These are phyloP conservation scores for Gorsachius goisagi DNA, from an alignment of 2,113 vertebrate genomes.

Conservation along the genomic window DNA sequence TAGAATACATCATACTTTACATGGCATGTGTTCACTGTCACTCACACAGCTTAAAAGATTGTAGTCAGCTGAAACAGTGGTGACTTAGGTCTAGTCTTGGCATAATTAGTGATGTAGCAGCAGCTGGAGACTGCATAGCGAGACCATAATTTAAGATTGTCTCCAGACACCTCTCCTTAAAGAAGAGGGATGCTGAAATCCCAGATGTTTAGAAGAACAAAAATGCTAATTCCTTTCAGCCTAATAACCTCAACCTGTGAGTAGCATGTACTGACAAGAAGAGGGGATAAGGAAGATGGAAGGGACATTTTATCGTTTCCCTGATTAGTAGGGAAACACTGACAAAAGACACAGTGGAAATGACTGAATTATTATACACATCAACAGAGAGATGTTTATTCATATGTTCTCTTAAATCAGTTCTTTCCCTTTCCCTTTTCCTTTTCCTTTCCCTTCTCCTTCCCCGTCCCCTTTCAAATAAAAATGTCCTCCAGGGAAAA, in stretches of 20 bases:
- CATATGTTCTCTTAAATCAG: not conserved
- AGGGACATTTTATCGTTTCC: not conserved
- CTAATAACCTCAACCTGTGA: not conserved
- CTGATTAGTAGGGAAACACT: not conserved
- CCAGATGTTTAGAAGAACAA: not conserved
- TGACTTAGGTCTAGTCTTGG: not conserved
- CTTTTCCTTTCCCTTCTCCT: no score
- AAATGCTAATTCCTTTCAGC: not conserved
- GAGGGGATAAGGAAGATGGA: not conserved
- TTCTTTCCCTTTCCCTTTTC: not conserved
- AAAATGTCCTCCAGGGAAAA: not conserved
- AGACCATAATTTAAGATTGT: not conserved
- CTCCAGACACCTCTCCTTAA: not conserved
- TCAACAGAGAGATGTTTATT: not conserved
- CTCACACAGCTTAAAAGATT: not conserved
- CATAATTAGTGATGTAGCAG: not conserved
- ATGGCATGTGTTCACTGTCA: not conserved
- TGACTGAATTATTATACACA: not conserved
- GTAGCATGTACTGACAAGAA: not conserved
- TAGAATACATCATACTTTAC: not conserved
- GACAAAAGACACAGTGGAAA: not conserved
- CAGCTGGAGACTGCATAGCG: not conserved
- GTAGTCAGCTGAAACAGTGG: not conserved
- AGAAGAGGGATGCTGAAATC: not conserved
- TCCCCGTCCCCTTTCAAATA: not conserved